Base-by-base conservation (phyloP, 2,797 vertebrate genomes). In the Tamandua tetradactyla region DNA sequence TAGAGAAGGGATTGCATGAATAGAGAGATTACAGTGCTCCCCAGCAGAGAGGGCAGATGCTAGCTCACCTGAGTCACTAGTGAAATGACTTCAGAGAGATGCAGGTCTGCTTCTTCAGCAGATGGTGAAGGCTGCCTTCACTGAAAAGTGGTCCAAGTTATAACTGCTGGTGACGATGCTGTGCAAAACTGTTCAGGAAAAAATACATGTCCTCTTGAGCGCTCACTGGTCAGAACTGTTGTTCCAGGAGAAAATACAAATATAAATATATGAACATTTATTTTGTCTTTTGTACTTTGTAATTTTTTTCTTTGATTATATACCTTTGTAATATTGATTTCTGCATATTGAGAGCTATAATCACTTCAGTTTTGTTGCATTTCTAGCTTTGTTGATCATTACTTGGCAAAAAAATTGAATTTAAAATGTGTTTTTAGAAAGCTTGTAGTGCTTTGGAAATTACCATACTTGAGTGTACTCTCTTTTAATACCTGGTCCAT, bases 351-450 rank as follows among this genome's bases (percentile, higher is more conserved):
- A 42, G 44, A 47, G 59, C 87, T 87, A 74, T 1, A 40, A 78
- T 80, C 57, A 47, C 17, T 80, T 22, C 85, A 84, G 92, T 87
- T 87, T 92, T 52, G 22, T 42, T 88, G 69, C 52, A 72, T 13
- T 57, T 94, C 81, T 86, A 49, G 90, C 85, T 76, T 81, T 78
- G 20, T 96, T 88, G 74, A 75, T 83, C 72, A 52, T 95, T 71
- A 62, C 79, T 96, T 92, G 94, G 92, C 47, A 55, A 82, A 81
- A 32, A 79, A 61, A 87, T 90, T 7, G 59, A 49, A 81, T 93
- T 81, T 8, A 69, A 93, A 96, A 82, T 37, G n/a, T 78, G 78
- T 40, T 79, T 93, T 87, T 85, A 87, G 78, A 93, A 93, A 95
- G 81, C 22, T 23, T 66, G 12, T 57, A 71, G 30, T 86, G 68